Conservation (phyloP, 1,140 invertebrate species). For the Atta colombica region DNA sequence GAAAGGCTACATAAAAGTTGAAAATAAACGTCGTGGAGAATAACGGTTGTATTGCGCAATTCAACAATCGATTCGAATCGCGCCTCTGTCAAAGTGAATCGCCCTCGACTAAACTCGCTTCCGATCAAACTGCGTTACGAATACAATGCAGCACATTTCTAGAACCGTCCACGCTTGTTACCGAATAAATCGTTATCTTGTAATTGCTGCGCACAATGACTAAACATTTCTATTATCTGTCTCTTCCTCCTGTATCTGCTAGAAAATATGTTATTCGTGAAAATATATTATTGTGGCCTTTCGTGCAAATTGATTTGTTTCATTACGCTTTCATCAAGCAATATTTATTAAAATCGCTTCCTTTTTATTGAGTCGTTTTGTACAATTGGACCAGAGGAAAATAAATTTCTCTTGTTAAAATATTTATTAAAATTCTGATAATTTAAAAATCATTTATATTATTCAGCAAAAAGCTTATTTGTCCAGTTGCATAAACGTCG, state of each 20-base stretch:
- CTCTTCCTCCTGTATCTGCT: neutral
- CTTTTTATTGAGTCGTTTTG: neutral
- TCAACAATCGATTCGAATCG: slow-evolving; percentile 59
- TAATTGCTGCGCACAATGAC: slow-evolving; percentile 44
- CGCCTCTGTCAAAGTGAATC: slow-evolving; percentile 58
- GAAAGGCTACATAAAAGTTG: slow-evolving; percentile 33
- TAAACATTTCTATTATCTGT: slow-evolving; percentile 57
- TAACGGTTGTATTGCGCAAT: slow-evolving; percentile 37
- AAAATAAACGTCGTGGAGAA: slow-evolving; percentile 40
- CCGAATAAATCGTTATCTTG: slow-evolving; percentile 63
- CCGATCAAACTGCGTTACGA: slow-evolving; percentile 54
- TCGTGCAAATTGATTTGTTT: slow-evolving; percentile 27
- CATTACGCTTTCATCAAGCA: neutral
- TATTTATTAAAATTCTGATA: slow-evolving; percentile 19
- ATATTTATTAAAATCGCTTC: slow-evolving; percentile 9
- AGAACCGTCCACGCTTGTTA: slow-evolving; percentile 56
- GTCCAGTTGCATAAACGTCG: neutral
- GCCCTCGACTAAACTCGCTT: slow-evolving; percentile 50
- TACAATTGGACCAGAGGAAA: neutral
- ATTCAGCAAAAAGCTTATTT: neutral
- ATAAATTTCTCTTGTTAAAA: neutral
- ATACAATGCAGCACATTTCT: slow-evolving; percentile 34
- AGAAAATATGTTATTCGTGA: slow-evolving; percentile 33
- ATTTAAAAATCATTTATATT: neutral
- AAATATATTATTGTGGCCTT: neutral